Conservation (phyloP, 2,797 vertebrate genomes). For the Sebastes taczanowskii region DNA sequence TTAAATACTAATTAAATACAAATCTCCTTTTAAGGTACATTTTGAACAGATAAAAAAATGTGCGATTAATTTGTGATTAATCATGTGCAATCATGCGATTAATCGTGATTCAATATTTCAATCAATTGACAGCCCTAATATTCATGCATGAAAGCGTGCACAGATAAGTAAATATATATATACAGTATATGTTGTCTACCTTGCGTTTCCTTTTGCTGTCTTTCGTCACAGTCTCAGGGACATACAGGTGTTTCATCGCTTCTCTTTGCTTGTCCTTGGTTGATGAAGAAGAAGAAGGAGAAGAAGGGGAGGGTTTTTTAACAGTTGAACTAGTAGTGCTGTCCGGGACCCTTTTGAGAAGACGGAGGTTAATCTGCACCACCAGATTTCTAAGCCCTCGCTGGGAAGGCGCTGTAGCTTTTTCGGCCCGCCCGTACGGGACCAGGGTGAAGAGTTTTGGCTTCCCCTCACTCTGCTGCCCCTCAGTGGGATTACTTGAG, state of each 20-base stretch:
- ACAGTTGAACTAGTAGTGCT: slow-evolving; percentile 51
- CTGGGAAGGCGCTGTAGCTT: slow-evolving; percentile 77
- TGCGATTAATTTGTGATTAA: no score
- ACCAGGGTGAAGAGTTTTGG: slow-evolving; percentile 95
- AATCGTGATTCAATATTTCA: no score
- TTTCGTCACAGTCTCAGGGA: slow-evolving; percentile 77
- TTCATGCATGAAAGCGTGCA: not conserved
- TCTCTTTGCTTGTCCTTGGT: slow-evolving; percentile 76
- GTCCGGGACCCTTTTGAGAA: slow-evolving; percentile 91
- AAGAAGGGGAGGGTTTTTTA: slow-evolving; percentile 61
- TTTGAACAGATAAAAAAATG: no score
- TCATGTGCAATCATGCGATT: no score
- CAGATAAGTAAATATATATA: not conserved
- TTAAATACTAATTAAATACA: no score
- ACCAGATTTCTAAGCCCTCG: slow-evolving; percentile 92
- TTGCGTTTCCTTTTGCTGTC: slow-evolving; percentile 93
- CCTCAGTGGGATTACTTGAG: slow-evolving; percentile 80
- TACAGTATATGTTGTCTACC: slow-evolving; percentile 73
- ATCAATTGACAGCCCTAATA: no score
- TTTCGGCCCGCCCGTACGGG: slow-evolving; percentile 92
- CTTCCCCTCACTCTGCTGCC: slow-evolving; percentile 83
- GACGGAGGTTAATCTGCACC: slow-evolving; percentile 95
- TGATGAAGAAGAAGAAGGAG: slow-evolving; percentile 57
- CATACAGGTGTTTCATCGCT: slow-evolving; percentile 76
- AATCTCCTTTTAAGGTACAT: no score